Evolutionary conservation across 2,797 vertebrate genomes (phyloP), one percentile per base, ranked within the genome.

Genomic region (Sebastes cheni): DNA sequence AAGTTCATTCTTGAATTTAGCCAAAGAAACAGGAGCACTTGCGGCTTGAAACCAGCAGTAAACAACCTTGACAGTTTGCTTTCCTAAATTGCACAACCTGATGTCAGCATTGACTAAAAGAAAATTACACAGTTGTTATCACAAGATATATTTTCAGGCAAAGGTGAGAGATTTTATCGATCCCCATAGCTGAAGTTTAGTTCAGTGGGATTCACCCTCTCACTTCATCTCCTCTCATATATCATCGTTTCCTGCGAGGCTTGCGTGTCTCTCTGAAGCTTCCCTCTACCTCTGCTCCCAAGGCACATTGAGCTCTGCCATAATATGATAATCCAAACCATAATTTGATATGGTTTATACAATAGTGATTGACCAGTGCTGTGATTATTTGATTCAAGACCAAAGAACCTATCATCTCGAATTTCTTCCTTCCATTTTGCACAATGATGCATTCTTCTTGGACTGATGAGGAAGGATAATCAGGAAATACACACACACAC

Each of bases 281-380:
- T 81, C 64, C 75, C 72, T 76, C 59, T 82, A 66, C 80, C 50
- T 86, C 70, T 64, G 23, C 68, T 89, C 80, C 89, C 77, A 66
- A 59, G 83, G 62, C 78, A 79, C 80, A 77, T 34, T 42, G 72
- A 88, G 72, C 84, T 67, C 83, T 50, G 36, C 86, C 86, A 81
- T 91, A 90, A 93, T 89, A 39, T 80, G 79, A 92, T 93, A 25
- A 91, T 87, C 60, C 18, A 75, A 88, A 84, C 88, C 90, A 87
- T 93, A 88, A 93, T 92, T 89, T 50, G 72, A 91, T 91, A 85
- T 70, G 67, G 70, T 89, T 89, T 72, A 83, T 89, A 85, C 75
- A 76, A 84, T 60, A 23, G 67, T 81, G 80, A 88, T 84, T 88
- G 84, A 84, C 79, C 67, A 76, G 55, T 22, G 65, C 77, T 84